A percentile compares a stretch with the other conserved stretches of the same genome.
Evolutionary conservation across 2,113 vertebrate species (phyloP).

Genomic region (Camelus bactrianus): DNA sequence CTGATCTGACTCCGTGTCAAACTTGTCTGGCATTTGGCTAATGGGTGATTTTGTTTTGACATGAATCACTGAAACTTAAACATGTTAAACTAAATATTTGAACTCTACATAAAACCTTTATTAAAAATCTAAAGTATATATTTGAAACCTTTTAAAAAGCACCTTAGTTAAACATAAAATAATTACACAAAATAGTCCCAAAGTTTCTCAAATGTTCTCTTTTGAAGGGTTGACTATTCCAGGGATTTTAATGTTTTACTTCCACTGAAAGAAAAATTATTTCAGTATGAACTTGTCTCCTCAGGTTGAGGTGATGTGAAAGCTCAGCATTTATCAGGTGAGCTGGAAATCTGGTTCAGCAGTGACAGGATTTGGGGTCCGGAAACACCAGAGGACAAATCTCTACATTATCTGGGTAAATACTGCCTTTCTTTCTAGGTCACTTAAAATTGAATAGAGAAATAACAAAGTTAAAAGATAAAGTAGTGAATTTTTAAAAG

Average conservation of each 20-base stretch:
- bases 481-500: not conserved
- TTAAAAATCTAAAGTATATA: constrained; percentile 47
- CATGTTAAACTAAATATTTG: constrained; percentile 80
- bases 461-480: not conserved
- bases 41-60: constrained; percentile 85
- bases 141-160: constrained; percentile 55
- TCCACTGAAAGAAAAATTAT: constrained; percentile 51
- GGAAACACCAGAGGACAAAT: not conserved
- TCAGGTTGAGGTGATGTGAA: not conserved
- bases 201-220: constrained; percentile 15
- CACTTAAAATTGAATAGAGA: constrained; percentile 29
- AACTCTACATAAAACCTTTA: constrained; percentile 72
- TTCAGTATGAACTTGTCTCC: constrained; percentile 8
- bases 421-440: not conserved
- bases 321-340: constrained; percentile 22
- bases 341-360: constrained; percentile 46
- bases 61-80: constrained; percentile 80
- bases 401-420: not conserved
- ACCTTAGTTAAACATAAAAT: constrained; percentile 63
- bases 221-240: constrained; percentile 3
- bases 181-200: constrained; percentile 37
- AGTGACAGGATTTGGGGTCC: not conserved
- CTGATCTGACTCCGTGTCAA: constrained; percentile 77
- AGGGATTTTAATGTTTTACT: constrained; percentile 16
- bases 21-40: constrained; percentile 80